Conservation (phyloP, 2,113 vertebrate genomes). For the Toxotes chatareus region DNA sequence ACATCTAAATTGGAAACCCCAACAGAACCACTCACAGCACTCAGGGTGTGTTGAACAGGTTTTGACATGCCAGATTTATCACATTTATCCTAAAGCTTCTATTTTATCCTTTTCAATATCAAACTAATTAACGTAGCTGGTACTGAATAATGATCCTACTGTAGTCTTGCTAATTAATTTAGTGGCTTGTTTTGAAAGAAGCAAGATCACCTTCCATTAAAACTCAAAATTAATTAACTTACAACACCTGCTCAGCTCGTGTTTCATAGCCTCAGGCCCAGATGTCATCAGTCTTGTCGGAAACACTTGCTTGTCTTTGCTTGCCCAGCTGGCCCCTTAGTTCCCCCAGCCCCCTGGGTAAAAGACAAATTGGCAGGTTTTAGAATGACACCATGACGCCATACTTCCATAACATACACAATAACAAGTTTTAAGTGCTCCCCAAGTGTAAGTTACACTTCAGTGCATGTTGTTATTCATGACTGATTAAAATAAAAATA, state of each 20-base stretch:
- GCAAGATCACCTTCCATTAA: conserved; percentile 31
- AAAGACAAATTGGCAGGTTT: conserved; percentile 68
- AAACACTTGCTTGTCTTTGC: conserved; percentile 81
- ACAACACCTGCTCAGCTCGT: conserved; percentile 70
- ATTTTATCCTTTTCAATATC: neutral
- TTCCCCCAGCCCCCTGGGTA: conserved; percentile 53
- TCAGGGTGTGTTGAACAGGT: neutral
- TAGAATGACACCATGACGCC: conserved; percentile 37
- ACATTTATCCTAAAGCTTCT: neutral
- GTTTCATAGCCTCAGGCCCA: conserved; percentile 44
- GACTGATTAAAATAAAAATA: conserved; percentile 58
- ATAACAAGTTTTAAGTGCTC: conserved; percentile 64
- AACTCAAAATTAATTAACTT: conserved; percentile 68
- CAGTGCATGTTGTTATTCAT: conserved; percentile 38
- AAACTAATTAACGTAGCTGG: conserved; percentile 21
- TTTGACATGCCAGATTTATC: neutral
- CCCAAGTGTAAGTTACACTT: conserved; percentile 45
- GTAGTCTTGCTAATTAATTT: conserved; percentile 49
- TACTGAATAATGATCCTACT: conserved; percentile 21
- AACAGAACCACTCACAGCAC: neutral
- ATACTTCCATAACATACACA: conserved; percentile 32
- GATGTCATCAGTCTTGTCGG: conserved; percentile 65
- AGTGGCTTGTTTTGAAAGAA: conserved; percentile 51
- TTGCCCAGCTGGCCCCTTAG: conserved; percentile 62
- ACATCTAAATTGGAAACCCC: neutral